These are phyloP conservation scores for Osmerus mordax DNA, from an alignment of 2,113 vertebrate species.

Conservation along the genomic window DNA sequence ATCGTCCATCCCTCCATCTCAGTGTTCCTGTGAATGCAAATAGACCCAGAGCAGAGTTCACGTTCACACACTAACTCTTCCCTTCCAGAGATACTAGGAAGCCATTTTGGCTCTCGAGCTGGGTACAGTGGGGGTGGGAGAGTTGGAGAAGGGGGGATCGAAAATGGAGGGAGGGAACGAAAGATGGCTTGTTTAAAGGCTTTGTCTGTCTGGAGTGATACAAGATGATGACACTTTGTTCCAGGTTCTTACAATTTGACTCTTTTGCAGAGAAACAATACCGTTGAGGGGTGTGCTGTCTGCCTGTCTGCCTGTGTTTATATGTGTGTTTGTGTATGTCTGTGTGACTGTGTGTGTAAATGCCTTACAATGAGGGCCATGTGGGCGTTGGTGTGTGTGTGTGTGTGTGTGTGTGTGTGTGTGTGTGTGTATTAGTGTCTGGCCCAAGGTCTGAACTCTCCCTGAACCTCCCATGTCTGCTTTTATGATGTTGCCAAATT, in stretches of 20 bases:
- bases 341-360: neutral
- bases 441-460: conserved; percentile 51
- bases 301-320: too few relatives aligned
- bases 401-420: neutral
- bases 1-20: conserved; percentile 1
- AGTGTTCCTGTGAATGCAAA: conserved; percentile 34
- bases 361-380: neutral
- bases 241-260: too few relatives aligned
- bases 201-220: too few relatives aligned
- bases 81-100: conserved; percentile 27
- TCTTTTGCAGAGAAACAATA: too few relatives aligned
- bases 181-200: too few relatives aligned
- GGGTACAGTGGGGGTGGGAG: neutral
- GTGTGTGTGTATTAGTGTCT: conserved; percentile 3
- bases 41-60: conserved; percentile 31
- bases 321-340: neutral
- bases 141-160: too few relatives aligned
- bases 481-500: conserved; percentile 64
- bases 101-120: conserved; percentile 30
- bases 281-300: too few relatives aligned
- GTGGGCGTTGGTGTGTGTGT: neutral
- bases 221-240: too few relatives aligned
- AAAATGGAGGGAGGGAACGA: too few relatives aligned
- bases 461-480: conserved; percentile 59
- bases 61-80: conserved; percentile 78